Evolutionary conservation across 2,113 vertebrate genomes (phyloP).

Genomic region (Noctilio leporinus): DNA sequence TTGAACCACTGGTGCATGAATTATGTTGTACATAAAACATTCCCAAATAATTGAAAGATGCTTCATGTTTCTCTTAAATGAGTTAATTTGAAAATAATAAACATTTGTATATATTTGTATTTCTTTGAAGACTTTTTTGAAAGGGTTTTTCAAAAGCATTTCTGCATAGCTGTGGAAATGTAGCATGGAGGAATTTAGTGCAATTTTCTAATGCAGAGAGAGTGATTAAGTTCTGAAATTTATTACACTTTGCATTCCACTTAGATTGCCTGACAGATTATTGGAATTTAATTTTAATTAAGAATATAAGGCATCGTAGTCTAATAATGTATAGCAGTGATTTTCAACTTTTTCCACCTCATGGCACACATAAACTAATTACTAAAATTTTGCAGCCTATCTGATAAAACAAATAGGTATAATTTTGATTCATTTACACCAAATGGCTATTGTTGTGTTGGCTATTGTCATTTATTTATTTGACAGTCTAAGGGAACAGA

Average conservation of each 20-base stretch:
- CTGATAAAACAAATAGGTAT: not conserved
- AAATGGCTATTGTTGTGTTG: not conserved
- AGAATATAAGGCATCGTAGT: conserved; percentile 8
- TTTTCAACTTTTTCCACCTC: not conserved
- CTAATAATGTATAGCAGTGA: conserved; percentile 35
- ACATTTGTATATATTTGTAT: not conserved
- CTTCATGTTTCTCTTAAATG: not conserved
- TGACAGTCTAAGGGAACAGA: not conserved
- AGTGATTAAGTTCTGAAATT: conserved; percentile 16
- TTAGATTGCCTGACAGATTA: conserved; percentile 38
- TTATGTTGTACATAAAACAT: not conserved
- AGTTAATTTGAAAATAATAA: conserved; percentile 27
- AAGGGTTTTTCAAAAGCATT: not conserved
- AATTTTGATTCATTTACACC: not conserved
- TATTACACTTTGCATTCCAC: conserved; percentile 41
- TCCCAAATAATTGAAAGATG: not conserved
- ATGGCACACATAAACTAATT: not conserved
- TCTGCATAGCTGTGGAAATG: not conserved
- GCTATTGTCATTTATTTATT: not conserved
- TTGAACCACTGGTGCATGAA: not conserved
- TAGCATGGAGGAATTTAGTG: not conserved
- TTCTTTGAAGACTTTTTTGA: not conserved
- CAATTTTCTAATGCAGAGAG: not conserved
- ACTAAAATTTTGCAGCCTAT: not conserved
- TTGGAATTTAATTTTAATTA: conserved; percentile 62